Evolutionary conservation across 2,888 invertebrate species (phyloP), one percentile per base, ranked within the genome.

Genomic region (Tenthredo distinguenda): DNA sequence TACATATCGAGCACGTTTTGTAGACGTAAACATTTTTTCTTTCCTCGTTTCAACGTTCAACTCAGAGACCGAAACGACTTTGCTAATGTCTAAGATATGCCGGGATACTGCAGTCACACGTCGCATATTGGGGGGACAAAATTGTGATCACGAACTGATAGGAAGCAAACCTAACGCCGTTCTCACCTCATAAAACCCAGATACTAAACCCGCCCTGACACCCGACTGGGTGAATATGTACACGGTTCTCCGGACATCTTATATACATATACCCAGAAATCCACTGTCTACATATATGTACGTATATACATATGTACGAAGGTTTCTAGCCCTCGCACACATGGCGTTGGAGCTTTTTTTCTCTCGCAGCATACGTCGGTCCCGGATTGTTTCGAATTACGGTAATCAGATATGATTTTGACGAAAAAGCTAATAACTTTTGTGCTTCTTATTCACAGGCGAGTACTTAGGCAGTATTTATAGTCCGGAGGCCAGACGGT

Each of bases 101-200:
- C 15, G 40, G 31, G 77, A 34, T n/a, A 77, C n/a, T 77, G 81
- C 58, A 81, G 81, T 58, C 37, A 62, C 34, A 62, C 81, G 40
- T 81, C 81, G 81, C 81, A 58, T 81, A 81, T 81, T 26, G 34
- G 81, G 81, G 81, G 62, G 62, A 58, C 37, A 81, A 81, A 81
- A 62, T 58, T 81, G 62, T 40, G 81, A 81, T 81, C 81, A 58
- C 58, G 15, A 31, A 4, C 81, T 62, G 81, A 81, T 81, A 81
- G 62, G 81, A 62, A 81, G 81, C 81, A 81, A 81, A 81, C 40
- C 81, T 81, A 81, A 81, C 81, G 58, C 50, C 34, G 87, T 89
- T 88, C 86, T 87, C 87, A 88, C 71, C 85, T 90, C 90, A 86
- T 91, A 90, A 90, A 90, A 88, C 84, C 87, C 89, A 88, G 90